phyloP scores from a whole-genome alignment of 1,140 invertebrate species.

The Armadillidium nasatum region DNA sequence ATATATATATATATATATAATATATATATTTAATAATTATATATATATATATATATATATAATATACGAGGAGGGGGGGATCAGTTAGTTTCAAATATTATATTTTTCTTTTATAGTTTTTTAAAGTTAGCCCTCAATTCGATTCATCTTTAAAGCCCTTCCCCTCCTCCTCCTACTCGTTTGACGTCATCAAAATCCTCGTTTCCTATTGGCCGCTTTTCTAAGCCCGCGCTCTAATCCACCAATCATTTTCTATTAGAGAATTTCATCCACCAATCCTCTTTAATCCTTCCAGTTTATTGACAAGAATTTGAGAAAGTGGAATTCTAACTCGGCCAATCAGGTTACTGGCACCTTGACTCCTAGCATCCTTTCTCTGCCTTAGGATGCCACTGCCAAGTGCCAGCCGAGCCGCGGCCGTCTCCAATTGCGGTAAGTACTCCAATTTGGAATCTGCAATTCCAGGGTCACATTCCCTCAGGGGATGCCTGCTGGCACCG shows the following conservation, averaged over 20 bases:
- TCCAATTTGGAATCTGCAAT: conserved; percentile 12
- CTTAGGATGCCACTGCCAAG: not conserved
- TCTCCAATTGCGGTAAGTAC: conserved; percentile 1
- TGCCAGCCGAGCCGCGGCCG: conserved; percentile 4
- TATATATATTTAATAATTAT: too few species aligned
- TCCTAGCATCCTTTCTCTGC: conserved; percentile 2
- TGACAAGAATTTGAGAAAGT: not conserved
- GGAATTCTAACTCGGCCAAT: not conserved
- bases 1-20: too few species aligned
- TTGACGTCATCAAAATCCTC: not conserved
- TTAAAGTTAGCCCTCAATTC: not conserved
- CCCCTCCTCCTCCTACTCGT: not conserved
- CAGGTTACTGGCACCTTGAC: not conserved
- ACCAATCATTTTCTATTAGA: not conserved
- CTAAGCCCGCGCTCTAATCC: not conserved
- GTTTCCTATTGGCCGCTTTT: not conserved
- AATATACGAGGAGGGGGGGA: too few species aligned
- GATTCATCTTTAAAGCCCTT: not conserved
- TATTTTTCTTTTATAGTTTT: not conserved
- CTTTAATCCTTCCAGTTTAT: not conserved
- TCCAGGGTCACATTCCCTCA: conserved; percentile 1
- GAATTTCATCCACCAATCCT: not conserved
- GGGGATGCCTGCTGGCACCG: not conserved
- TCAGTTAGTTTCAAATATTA: not conserved
- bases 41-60: too few species aligned